Evolutionary conservation across 2,113 vertebrate species (phyloP), one percentile per base, ranked within the genome.

Genomic region (Amphiprion ocellaris): DNA sequence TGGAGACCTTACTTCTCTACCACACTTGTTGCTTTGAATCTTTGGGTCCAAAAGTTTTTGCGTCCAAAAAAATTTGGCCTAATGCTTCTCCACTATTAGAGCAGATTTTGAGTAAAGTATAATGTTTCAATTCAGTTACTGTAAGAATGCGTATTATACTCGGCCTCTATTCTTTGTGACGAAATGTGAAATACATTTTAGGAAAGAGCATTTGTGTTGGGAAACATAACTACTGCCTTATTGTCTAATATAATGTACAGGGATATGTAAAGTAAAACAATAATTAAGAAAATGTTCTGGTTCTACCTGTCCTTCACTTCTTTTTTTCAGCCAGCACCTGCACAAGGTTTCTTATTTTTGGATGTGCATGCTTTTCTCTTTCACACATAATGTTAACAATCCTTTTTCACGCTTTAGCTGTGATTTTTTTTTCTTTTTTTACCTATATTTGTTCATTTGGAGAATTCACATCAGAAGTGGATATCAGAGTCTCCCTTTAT

Each of bases 161-260:
- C 4, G 30, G 30, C 33, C 5, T 37, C 33, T 33, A 7, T 65
- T 65, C 21, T 62, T 47, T 28, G 61, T 54, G 44, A n/a, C 56
- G 44, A 74, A 75, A 19, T 44, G 21, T 60, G 11, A 46, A 19
- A 23, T 37, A n/a, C n/a, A 62, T 47, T 54, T 73, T n/a, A 33
- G 16, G 1, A 47, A 16, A 62, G 14, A 64, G 28, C 14, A 4
- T 63, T 55, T 26, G 12, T 16, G 23, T 24, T 47, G 2, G 49
- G 49, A 50, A n/a, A 15, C 6, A n/a, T n/a, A n/a, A 50, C 19
- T 14, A 12, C n/a, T 50, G 49, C 6, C 10, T 8, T n/a, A 16
- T 5, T 21, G 28, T 15, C 14, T 55, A 28, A 16, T 63, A 19
- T 70, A 11, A 30, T 0, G 24, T 17, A 63, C 15, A n/a, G 21